phyloP scores from a whole-genome alignment of 2,113 vertebrate species.

The Tauraco erythrolophus region DNA sequence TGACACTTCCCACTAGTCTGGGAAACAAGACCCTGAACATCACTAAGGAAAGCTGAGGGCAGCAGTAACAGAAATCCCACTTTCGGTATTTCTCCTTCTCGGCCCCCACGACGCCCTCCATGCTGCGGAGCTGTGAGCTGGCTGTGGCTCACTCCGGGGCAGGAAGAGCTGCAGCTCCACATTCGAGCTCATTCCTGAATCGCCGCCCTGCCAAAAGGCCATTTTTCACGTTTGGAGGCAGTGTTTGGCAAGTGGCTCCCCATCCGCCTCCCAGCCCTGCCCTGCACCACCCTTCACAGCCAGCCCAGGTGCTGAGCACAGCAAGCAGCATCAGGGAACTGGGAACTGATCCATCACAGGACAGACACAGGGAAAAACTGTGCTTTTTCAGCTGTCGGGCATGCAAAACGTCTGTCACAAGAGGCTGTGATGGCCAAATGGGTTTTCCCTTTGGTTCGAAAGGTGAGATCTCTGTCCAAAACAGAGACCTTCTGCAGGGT shows the following conservation, averaged over 20 bases:
- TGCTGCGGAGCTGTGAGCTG: fast-evolving
- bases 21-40: not conserved
- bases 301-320: not conserved
- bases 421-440: not conserved
- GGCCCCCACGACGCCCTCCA: no score
- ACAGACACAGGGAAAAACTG: fast-evolving
- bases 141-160: fast-evolving
- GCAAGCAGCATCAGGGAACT: not conserved
- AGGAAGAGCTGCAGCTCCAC: not conserved
- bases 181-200: not conserved
- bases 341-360: not conserved
- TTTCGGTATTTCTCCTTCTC: not conserved
- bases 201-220: not conserved
- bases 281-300: not conserved
- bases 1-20: not conserved
- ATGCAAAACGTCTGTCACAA: not conserved
- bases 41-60: fast-evolving
- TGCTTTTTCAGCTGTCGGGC: not conserved
- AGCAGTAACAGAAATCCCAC: fast-evolving
- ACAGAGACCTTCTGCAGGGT: not conserved
- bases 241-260: not conserved
- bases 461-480: not conserved
- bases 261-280: not conserved
- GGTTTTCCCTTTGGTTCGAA: not conserved
- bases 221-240: not conserved